Conservation (phyloP, 2,113 vertebrate species). For the Trichechus manatus region DNA sequence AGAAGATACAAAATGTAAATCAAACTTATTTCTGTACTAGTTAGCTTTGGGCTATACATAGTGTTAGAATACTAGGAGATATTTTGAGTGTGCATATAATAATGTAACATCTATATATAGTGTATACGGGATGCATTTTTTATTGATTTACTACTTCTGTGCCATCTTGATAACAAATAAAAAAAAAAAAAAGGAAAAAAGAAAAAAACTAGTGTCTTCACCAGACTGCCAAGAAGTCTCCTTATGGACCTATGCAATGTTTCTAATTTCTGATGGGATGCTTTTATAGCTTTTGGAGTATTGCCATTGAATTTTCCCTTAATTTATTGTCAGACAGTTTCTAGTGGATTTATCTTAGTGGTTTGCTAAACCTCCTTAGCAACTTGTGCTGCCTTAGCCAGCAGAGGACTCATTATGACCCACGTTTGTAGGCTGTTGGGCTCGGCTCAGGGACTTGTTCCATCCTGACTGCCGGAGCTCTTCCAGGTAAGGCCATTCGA, state of each 20-base stretch:
- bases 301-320: slow-evolving; percentile 75
- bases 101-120: background rate
- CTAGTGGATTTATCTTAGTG: slow-evolving; percentile 65
- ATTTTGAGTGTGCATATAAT: background rate
- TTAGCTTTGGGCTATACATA: background rate
- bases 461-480: background rate
- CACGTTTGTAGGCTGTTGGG: slow-evolving; percentile 18
- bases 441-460: slow-evolving; percentile 56
- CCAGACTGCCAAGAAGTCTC: slow-evolving; percentile 63
- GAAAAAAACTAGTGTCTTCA: background rate
- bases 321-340: slow-evolving; percentile 71
- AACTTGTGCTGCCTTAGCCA: slow-evolving; percentile 51
- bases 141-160: background rate
- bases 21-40: background rate
- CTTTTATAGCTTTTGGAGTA: slow-evolving; percentile 74
- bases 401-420: slow-evolving; percentile 36
- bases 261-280: slow-evolving; percentile 76
- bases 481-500: slow-evolving; percentile 69
- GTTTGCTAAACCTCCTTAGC: slow-evolving; percentile 61
- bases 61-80: background rate
- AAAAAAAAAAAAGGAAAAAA: background rate
- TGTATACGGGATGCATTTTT: slow-evolving; percentile 36
- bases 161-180: slow-evolving; percentile 1
- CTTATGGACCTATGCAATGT: slow-evolving; percentile 48
- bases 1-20: slow-evolving; percentile 4